Evolutionary conservation across 2,797 vertebrate genomes (phyloP).

Genomic region (Microctenopoma stevenorrisi): DNA sequence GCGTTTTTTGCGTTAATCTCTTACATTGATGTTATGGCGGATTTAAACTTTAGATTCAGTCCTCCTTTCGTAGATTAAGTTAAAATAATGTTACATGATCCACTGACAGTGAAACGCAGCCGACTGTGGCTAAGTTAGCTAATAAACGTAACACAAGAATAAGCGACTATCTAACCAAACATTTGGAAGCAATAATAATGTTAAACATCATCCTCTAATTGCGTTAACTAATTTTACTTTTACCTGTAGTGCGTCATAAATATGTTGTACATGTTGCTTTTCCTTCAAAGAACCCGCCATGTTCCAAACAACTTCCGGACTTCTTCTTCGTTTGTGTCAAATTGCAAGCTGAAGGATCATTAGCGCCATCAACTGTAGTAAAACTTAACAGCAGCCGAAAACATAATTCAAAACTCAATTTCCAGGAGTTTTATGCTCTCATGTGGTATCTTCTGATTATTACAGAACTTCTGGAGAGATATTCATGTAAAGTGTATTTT

Average conservation of each 20-base stretch:
- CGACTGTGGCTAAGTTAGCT: neutral
- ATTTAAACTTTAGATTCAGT: no score
- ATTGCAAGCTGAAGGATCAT: neutral
- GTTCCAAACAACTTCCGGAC: neutral
- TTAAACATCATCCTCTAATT: fast-evolving
- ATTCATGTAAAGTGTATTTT: no score
- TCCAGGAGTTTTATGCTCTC: no score
- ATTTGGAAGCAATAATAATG: fast-evolving
- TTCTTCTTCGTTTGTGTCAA: neutral
- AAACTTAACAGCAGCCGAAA: neutral
- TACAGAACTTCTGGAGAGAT: no score
- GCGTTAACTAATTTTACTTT: neutral
- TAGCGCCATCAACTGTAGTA: neutral
- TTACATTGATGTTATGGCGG: no score
- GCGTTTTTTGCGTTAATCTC: no score
- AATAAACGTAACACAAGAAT: neutral
- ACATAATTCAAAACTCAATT: no score
- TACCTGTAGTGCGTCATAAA: constrained; percentile 78
- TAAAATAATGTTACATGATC: no score
- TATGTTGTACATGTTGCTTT: constrained; percentile 8
- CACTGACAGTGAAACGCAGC: neutral
- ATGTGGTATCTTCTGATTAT: no score
- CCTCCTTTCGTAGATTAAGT: no score
- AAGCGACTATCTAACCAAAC: neutral
- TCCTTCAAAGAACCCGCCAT: constrained; percentile 81